Evolutionary conservation across 92 coral and sea anemone species (phyloP), one percentile per base, ranked within the genome.

Genomic region (Phymanthus crucifer): DNA sequence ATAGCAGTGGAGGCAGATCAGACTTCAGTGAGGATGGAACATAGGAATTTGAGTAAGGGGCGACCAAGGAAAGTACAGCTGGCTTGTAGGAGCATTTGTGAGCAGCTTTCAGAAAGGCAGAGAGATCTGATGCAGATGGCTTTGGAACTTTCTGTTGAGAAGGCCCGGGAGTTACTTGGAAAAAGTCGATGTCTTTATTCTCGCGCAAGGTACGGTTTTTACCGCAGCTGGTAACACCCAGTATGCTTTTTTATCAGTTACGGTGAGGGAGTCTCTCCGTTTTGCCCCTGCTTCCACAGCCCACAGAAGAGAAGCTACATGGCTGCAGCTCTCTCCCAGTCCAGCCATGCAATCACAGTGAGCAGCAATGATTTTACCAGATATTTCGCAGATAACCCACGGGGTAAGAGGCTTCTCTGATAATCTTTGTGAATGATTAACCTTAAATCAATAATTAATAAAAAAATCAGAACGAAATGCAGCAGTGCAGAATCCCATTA

Each of bases 281-380:
- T 56, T 56, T 3, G n/a, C 66, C 3, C 66, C 66, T 19, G 66
- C 66, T 56, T 56, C 66, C 6, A 56, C 3, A 19, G 66, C 27
- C 27, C 66, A n/a, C 45, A 83, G 73, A 78, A 88, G 43, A 82
- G 87, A 84, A 83, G 92, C n/a, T 12, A 86, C 82, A 40, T 81
- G 89, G 35, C 69, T 50, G 34, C 86, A 86, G 61, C 89, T 81
- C 75, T 81, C 82, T 29, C 86, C 89, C 7, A 74, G 69, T 64
- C 84, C 83, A 14, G 83, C 90, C 87, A 86, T 86, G 48, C 90
- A 86, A 48, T 86, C 86, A 32, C 90, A 86, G 40, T 82, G 90
- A 17, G 87, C 87, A 57, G 87, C 75, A 12, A 87, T 24, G 33
- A 83, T 80, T 72, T 70, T 87, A 26, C 90, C 90, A 16, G 32